Evolutionary conservation across 2,888 invertebrate species (phyloP), one percentile per base, ranked within the genome.

Genomic region (Dorcus parallelipipedus): DNA sequence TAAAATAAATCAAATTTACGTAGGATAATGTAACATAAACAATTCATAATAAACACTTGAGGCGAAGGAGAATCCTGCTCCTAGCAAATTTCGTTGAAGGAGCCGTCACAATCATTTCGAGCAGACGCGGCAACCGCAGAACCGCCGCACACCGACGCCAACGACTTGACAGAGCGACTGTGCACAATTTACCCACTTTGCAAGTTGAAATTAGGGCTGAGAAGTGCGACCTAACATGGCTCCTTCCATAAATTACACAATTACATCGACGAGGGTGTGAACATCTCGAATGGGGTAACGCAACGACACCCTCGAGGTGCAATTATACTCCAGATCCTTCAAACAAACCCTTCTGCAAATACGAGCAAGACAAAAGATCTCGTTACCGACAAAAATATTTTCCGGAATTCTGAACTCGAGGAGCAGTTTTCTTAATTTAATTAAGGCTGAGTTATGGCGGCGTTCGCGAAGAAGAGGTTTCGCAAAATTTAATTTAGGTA

Each of bases 221-320:
- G 63, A 67, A 67, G 67, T 67, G 67, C 60, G 64, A 65, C 62
- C 65, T 65, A 64, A 64, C 66, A 64, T 53, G 64, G 64, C 67
- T 68, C 67, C 71, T 71, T 71, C 69, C 73, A 75, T 75, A 75
- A 76, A 75, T 75, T 74, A 75, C 73, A 72, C 74, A 75, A 76
- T 75, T 75, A 74, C 73, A 62, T 65, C 49, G 58, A 56, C 63
- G 65, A 67, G 71, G 71, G 71, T 71, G 71, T 67, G 71, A 73
- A 72, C 71, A 70, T 72, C 67, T 69, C 67, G 62, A 66, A 61
- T 47, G 56, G 61, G 59, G 59, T 45, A 54, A 56, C 56, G 57
- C 59, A 61, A 63, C 39, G 70, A 71, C 71, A 71, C 73, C 74
- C 74, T 71, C 69, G 73, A 73, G 74, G 73, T 71, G 73, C 74